Conservation (phyloP, 1,140 invertebrate genomes). For the Diplogasteroides magnus region DNA sequence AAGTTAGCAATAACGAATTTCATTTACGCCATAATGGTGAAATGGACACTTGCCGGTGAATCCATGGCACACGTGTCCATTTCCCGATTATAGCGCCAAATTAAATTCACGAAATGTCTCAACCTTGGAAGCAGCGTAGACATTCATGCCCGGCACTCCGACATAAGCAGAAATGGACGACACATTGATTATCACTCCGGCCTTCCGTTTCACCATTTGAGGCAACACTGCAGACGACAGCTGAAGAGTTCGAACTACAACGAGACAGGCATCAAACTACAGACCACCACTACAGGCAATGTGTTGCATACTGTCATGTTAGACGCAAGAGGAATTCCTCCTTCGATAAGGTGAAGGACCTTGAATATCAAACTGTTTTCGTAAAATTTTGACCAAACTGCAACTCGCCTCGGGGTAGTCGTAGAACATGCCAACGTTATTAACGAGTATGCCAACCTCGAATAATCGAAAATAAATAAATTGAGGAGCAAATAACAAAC, state of each 20-base stretch:
- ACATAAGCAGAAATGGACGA: slow-evolving; percentile 29
- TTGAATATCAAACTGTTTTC: slow-evolving; percentile 4
- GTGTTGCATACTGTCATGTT: slow-evolving; percentile 44
- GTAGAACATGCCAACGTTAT: slow-evolving; percentile 50
- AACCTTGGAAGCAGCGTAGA: slow-evolving; percentile 50
- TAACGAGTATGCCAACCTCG: slow-evolving; percentile 39
- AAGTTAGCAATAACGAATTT: not conserved
- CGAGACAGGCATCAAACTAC: too few species aligned
- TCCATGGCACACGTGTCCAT: too few species aligned
- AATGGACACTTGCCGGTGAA: not conserved
- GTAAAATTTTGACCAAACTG: not conserved
- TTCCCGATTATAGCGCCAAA: too few species aligned
- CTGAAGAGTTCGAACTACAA: too few species aligned
- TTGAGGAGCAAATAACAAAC: slow-evolving; percentile 52
- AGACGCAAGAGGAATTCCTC: slow-evolving; percentile 39
- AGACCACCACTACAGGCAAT: slow-evolving; percentile 30
- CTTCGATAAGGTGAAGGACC: slow-evolving; percentile 43
- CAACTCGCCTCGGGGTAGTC: slow-evolving; percentile 46
- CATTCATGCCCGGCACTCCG: slow-evolving; percentile 33
- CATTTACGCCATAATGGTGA: not conserved
- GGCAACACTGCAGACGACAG: slow-evolving; percentile 31
- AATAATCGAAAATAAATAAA: not conserved
- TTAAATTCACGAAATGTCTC: too few species aligned
- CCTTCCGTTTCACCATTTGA: slow-evolving; percentile 36
- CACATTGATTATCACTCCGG: slow-evolving; percentile 40